Evolutionary conservation across 2,113 vertebrate genomes (phyloP).

Genomic region (Phasianus colchicus): DNA sequence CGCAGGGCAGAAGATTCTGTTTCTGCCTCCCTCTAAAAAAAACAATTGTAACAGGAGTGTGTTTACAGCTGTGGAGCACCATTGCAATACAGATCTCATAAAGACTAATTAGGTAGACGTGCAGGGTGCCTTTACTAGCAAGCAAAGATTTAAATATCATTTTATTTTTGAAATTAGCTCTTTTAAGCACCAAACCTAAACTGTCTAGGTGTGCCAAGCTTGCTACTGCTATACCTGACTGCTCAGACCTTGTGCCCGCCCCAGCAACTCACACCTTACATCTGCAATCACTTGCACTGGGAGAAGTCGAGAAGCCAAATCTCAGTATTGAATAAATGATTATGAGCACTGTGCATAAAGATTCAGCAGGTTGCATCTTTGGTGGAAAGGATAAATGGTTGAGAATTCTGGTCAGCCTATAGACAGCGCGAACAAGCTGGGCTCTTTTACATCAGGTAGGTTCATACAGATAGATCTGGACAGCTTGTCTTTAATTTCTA

Average conservation of each 20-base stretch:
- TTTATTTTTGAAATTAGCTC: neutral
- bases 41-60: neutral
- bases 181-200: neutral
- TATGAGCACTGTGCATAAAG: neutral
- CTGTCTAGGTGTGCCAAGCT: neutral
- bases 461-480: neutral
- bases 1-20: neutral
- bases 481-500: neutral
- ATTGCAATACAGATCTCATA: neutral
- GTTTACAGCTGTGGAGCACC: neutral
- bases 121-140: neutral
- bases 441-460: neutral
- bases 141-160: neutral
- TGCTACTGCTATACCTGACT: neutral
- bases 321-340: neutral
- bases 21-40: neutral
- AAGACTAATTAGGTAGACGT: neutral
- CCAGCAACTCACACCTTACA: neutral
- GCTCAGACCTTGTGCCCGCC: neutral
- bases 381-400: neutral
- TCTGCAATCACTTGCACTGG: neutral
- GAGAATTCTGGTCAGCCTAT: neutral
- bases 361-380: neutral
- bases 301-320: neutral
- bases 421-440: neutral